Evolutionary conservation across 2,888 invertebrate species (phyloP).

Genomic region (Phyllotreta striolata): DNA sequence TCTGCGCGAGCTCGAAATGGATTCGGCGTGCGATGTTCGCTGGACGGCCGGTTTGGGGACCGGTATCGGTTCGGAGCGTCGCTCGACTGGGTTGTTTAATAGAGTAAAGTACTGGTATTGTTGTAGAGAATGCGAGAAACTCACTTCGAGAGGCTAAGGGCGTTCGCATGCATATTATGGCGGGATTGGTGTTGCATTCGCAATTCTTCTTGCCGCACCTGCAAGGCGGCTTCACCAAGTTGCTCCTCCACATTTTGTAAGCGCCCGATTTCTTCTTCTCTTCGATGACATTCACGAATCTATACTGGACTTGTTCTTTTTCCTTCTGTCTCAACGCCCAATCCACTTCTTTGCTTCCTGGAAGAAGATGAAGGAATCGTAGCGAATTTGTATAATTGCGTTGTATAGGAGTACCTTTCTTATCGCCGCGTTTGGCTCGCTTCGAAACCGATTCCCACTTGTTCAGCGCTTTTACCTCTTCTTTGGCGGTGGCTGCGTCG

Average conservation of each 20-base stretch:
- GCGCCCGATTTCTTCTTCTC: conserved; percentile 37
- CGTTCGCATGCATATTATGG: conserved; percentile 26
- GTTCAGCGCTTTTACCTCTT: conserved; percentile 41
- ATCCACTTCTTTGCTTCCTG: too few relatives aligned
- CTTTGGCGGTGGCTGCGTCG: conserved; percentile 23
- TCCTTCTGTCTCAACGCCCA: neutral
- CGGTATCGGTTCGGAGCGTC: too few relatives aligned
- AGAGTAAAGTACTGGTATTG: too few relatives aligned
- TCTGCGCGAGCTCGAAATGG: too few relatives aligned
- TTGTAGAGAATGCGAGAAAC: too few relatives aligned
- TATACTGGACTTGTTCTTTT: conserved; percentile 25
- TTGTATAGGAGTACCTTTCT: neutral
- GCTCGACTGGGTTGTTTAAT: too few relatives aligned
- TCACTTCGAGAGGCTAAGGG: neutral
- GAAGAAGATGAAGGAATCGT: too few relatives aligned
- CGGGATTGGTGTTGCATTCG: conserved; percentile 41
- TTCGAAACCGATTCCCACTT: conserved; percentile 40
- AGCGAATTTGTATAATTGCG: too few relatives aligned
- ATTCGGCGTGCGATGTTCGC: too few relatives aligned
- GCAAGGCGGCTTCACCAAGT: conserved; percentile 32
- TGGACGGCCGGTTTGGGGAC: too few relatives aligned
- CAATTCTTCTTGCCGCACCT: conserved; percentile 34
- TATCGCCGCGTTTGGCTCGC: conserved; percentile 9
- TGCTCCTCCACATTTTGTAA: conserved; percentile 43
- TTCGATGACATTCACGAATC: conserved; percentile 40